Percentiles rank a stretch among this genome's conserved stretches.
These are phyloP conservation scores for Drosophila paramelanica DNA, from an alignment of 2,888 invertebrate genomes.

Conservation along the genomic window DNA sequence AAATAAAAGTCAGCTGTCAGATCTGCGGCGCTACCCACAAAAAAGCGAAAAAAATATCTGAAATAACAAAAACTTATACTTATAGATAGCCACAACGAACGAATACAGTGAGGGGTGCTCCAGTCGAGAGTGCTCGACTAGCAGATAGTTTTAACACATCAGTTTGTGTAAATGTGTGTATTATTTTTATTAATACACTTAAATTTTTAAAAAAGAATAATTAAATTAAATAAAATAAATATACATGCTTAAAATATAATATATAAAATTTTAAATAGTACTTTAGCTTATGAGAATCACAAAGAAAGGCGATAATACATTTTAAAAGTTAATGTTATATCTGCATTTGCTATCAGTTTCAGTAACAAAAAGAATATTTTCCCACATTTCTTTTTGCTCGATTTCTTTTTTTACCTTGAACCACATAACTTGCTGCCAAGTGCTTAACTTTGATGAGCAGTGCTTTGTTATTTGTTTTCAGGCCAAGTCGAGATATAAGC, in stretches of 20 bases:
- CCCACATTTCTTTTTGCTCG: neutral
- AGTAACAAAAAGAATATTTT: neutral
- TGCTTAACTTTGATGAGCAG: conserved; percentile 1
- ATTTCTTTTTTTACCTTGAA: conserved; percentile 5
- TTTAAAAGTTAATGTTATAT: neutral
- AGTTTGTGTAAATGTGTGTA: neutral
- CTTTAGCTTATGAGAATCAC: neutral
- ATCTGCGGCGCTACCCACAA: conserved; percentile 42
- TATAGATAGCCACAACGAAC: conserved; percentile 36
- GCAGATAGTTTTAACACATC: neutral
- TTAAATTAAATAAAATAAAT: too few species aligned
- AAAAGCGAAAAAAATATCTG: conserved; percentile 9
- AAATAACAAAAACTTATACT: conserved; percentile 19
- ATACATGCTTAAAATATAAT: too few species aligned
- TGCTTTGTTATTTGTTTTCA: neutral
- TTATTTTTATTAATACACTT: too few species aligned
- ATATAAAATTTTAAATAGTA: neutral
- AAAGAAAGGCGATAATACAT: neutral
- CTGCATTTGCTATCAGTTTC: neutral
- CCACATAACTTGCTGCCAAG: neutral
- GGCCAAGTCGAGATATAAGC: neutral
- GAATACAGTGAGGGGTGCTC: neutral
- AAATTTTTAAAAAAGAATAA: too few species aligned
- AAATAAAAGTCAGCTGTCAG: conserved; percentile 47
- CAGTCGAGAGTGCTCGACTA: neutral